Evolutionary conservation across 2,888 invertebrate genomes (phyloP).

Genomic region (Selenia dentaria): DNA sequence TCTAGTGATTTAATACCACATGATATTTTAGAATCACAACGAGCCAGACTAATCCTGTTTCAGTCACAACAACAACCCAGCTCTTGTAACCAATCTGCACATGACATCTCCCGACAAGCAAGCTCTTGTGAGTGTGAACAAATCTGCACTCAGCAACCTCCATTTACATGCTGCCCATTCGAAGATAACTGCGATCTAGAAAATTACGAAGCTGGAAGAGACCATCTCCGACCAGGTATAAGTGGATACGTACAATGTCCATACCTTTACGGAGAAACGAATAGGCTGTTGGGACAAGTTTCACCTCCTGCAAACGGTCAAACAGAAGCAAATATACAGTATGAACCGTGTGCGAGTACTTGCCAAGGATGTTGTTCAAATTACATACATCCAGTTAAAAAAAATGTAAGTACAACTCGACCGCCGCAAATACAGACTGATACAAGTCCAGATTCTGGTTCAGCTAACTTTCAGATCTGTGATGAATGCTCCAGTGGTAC

Average conservation of each 20-base stretch:
- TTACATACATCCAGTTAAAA: background rate
- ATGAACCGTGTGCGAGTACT: background rate
- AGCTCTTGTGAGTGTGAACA: background rate
- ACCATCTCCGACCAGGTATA: background rate
- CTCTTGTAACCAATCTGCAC: background rate
- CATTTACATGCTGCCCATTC: background rate
- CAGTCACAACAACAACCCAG: background rate
- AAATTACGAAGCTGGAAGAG: background rate
- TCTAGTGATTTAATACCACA: background rate
- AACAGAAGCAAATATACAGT: background rate
- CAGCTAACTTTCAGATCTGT: background rate
- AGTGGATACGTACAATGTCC: background rate
- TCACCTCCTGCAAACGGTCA: background rate
- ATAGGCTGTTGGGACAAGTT: too few species aligned
- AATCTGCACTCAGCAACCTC: background rate
- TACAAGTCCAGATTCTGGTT: background rate
- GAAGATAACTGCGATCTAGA: background rate
- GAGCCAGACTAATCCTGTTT: background rate
- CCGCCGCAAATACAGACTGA: background rate
- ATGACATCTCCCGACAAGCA: background rate
- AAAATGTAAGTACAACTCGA: background rate
- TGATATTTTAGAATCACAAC: background rate
- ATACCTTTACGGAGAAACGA: background rate
- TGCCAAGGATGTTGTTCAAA: background rate
- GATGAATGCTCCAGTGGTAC: background rate